Evolutionary conservation across 2,797 vertebrate genomes (phyloP).

Genomic region (Scleropages formosus): DNA sequence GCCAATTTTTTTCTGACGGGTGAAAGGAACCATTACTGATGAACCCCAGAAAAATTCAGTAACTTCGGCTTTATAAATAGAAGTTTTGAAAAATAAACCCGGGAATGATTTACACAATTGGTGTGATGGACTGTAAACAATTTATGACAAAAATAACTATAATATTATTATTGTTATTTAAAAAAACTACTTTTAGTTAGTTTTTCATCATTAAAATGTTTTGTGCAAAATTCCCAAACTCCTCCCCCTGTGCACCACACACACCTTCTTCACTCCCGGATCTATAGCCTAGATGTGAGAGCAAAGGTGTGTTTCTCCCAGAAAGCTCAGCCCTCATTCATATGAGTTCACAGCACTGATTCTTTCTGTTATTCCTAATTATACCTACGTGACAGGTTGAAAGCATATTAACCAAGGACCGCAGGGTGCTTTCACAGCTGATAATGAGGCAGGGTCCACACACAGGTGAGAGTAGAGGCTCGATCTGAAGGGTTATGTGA

Average conservation of each 20-base stretch:
- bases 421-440: neutral
- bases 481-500: neutral
- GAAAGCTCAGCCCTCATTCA: neutral
- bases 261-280: neutral
- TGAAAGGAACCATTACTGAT: neutral
- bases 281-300: neutral
- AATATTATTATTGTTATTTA: no score
- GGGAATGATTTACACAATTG: no score
- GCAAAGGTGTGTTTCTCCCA: neutral
- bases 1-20: neutral
- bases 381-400: neutral
- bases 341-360: neutral
- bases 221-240: neutral
- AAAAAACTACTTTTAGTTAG: no score
- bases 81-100: neutral
- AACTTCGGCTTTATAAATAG: neutral
- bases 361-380: conserved; percentile 4
- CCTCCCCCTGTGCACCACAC: no score
- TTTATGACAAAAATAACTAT: no score
- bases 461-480: neutral
- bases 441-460: neutral
- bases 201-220: conserved; percentile 6
- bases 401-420: neutral
- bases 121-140: no score
- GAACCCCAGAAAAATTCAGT: neutral